phyloP scores from a whole-genome alignment of 2,113 vertebrate species.

The Orthonyx spaldingii region DNA sequence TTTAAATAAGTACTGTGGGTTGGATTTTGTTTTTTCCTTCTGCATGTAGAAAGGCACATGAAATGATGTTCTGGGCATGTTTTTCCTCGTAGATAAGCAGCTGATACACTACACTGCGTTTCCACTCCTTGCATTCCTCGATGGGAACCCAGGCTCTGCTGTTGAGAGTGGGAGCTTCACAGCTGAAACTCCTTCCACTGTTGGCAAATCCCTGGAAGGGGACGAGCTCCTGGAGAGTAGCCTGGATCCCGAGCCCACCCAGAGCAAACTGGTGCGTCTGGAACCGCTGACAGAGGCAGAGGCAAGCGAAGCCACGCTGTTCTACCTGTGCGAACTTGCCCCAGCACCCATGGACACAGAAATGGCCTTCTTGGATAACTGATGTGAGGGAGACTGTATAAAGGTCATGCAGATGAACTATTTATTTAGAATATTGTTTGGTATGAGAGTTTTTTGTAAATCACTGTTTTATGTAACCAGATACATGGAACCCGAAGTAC shows the following conservation, averaged over 20 bases:
- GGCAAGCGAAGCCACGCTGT: slow-evolving; percentile 87
- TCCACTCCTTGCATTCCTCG: slow-evolving; percentile 88
- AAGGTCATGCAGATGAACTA: slow-evolving; percentile 82
- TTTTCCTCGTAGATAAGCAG: slow-evolving; percentile 80
- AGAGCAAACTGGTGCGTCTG: slow-evolving; percentile 87
- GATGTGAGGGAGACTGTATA: slow-evolving; percentile 66
- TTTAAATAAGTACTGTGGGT: neutral
- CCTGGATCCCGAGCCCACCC: slow-evolving; percentile 66
- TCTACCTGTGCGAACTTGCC: slow-evolving; percentile 91
- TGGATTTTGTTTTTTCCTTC: neutral
- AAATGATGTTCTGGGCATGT: neutral
- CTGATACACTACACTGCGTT: slow-evolving; percentile 91
- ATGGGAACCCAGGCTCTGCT: slow-evolving; percentile 75
- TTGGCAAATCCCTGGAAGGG: slow-evolving; percentile 68
- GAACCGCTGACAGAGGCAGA: slow-evolving; percentile 92
- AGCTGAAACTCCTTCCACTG: slow-evolving; percentile 37
- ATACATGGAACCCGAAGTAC: slow-evolving; percentile 57
- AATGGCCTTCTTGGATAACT: slow-evolving; percentile 75
- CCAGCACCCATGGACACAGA: slow-evolving; percentile 76
- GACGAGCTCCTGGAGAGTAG: slow-evolving; percentile 78
- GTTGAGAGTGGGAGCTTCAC: slow-evolving; percentile 50
- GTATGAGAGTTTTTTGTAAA: slow-evolving; percentile 75
- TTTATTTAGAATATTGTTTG: slow-evolving; percentile 83
- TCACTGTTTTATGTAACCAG: slow-evolving; percentile 70
- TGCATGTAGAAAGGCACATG: neutral